A percentile compares a stretch with the other conserved stretches of the same genome.
phyloP scores from a whole-genome alignment of 2,888 invertebrate genomes.

The Odontocolon sp. region DNA sequence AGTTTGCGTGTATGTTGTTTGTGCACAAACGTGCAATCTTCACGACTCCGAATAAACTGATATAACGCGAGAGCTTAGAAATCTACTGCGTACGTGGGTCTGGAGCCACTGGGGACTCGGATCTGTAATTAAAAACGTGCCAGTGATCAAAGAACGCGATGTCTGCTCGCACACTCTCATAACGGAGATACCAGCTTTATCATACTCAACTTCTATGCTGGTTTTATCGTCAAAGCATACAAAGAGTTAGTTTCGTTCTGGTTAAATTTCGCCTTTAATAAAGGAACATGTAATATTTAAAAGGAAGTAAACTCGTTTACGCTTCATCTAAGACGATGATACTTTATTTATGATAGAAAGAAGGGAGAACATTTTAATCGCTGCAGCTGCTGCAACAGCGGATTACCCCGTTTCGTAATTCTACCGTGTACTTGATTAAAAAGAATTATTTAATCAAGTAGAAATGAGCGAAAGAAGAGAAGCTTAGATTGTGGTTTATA shows the following conservation, averaged over 20 bases:
- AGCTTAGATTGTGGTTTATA: too few relatives aligned
- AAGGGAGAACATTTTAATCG: not conserved
- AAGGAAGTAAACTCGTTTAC: constrained; percentile 5
- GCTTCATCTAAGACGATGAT: constrained; percentile 2
- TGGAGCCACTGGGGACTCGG: constrained; percentile 25
- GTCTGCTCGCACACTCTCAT: not conserved
- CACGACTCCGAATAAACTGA: constrained; percentile 36
- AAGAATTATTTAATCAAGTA: not conserved
- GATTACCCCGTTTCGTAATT: not conserved
- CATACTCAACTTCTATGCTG: not conserved
- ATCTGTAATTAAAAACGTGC: constrained; percentile 59
- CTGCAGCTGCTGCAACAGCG: not conserved
- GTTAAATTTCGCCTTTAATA: too few relatives aligned
- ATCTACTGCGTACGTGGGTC: constrained; percentile 1
- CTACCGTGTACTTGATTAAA: not conserved
- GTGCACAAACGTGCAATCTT: not conserved
- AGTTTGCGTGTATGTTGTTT: constrained; percentile 24
- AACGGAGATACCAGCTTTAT: not conserved
- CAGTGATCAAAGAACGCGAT: constrained; percentile 50
- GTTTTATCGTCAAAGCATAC: not conserved
- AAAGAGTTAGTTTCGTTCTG: not conserved
- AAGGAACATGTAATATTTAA: not conserved
- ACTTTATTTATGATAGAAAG: not conserved
- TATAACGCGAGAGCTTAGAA: constrained; percentile 24
- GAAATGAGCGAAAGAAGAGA: too few relatives aligned